A percentile compares a stretch with the other conserved stretches of the same genome.
These are phyloP conservation scores for Saccostrea glomerata DNA, from an alignment of 1,140 invertebrate species.

Conservation along the genomic window DNA sequence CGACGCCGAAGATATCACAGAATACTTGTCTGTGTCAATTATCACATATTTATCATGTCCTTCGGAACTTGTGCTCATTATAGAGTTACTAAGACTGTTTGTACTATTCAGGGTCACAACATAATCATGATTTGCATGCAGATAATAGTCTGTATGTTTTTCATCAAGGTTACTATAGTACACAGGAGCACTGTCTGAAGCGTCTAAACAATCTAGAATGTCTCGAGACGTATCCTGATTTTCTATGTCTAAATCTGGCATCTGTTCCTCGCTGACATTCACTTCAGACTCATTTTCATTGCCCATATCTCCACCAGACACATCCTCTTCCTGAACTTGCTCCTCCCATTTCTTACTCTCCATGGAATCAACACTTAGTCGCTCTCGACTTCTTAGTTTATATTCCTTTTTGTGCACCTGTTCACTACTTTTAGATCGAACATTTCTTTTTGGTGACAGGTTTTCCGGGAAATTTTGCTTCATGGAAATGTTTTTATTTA, in stretches of 20 bases:
- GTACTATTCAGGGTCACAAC: constrained; percentile 10
- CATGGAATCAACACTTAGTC: constrained; percentile 10
- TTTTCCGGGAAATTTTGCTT: constrained; percentile 34
- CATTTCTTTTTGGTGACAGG: constrained; percentile 42
- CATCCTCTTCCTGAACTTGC: constrained; percentile 51
- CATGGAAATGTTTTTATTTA: constrained; percentile 29
- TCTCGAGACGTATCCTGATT: neutral
- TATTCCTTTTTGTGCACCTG: constrained; percentile 58
- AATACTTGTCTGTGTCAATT: constrained; percentile 38
- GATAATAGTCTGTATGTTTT: neutral
- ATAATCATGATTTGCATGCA: constrained; percentile 24
- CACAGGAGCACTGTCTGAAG: constrained; percentile 1
- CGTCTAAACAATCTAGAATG: neutral
- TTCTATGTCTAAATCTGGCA: neutral
- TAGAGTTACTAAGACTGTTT: constrained; percentile 33
- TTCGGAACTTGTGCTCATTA: constrained; percentile 26
- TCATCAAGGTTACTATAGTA: constrained; percentile 1
- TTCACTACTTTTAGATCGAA: constrained; percentile 41
- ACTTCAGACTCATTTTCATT: constrained; percentile 48
- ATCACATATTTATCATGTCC: constrained; percentile 36
- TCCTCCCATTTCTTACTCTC: constrained; percentile 46
- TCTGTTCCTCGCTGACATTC: constrained; percentile 52
- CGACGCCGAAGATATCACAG: constrained; percentile 38
- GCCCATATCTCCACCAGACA: constrained; percentile 48
- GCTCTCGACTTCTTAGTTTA: constrained; percentile 60